Conservation (phyloP, 2,888 invertebrate species). For the Athetis lepigone region DNA sequence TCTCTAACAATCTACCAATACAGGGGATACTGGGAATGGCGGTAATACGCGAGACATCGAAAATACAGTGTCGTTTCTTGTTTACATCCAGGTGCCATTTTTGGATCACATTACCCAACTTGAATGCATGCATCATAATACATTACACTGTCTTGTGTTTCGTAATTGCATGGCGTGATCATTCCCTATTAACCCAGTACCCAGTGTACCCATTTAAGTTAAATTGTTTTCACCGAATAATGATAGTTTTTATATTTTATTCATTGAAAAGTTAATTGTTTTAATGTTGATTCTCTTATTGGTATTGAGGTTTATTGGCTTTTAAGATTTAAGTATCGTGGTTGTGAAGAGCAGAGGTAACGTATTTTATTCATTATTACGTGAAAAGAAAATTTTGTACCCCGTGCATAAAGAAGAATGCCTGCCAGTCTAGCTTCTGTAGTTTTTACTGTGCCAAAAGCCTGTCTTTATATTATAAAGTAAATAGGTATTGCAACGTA, state of each 20-base stretch:
- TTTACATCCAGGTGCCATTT: slow-evolving; percentile 64
- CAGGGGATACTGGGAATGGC: no score
- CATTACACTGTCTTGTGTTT: slow-evolving; percentile 53
- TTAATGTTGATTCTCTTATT: slow-evolving; percentile 18
- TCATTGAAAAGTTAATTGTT: slow-evolving; percentile 40
- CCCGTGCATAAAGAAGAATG: no score
- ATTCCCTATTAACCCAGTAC: slow-evolving; percentile 43
- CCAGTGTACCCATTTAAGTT: slow-evolving; percentile 51
- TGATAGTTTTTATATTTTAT: slow-evolving; percentile 46
- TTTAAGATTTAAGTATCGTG: slow-evolving; percentile 28
- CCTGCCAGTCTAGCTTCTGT: no score
- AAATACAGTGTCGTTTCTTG: slow-evolving; percentile 11
- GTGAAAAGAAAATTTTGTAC: no score
- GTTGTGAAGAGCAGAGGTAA: not conserved
- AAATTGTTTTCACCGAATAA: slow-evolving; percentile 43
- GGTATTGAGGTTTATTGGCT: slow-evolving; percentile 37
- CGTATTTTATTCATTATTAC: no score
- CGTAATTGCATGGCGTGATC: slow-evolving; percentile 52
- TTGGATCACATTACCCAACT: slow-evolving; percentile 66
- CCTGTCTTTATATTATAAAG: no score
- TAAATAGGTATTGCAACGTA: slow-evolving; percentile 1
- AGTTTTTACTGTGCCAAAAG: no score
- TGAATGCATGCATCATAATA: slow-evolving; percentile 71
- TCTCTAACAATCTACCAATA: no score
- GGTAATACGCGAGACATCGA: slow-evolving; percentile 9